Base-by-base conservation (phyloP, 2,888 invertebrate species). In the Tachina grossa region DNA sequence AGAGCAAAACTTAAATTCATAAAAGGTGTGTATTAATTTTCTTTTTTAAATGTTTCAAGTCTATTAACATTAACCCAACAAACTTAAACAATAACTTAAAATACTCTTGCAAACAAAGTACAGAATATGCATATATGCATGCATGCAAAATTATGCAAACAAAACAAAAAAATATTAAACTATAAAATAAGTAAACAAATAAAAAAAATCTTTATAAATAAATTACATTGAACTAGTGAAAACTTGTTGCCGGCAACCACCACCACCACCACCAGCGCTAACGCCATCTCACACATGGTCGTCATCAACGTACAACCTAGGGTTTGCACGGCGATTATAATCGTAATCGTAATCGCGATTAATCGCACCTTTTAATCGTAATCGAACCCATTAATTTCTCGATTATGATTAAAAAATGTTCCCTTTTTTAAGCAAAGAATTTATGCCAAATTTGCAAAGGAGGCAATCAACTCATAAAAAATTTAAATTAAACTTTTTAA, bases 161-260 rank as follows among this genome's bases (percentile, higher is more conserved):
- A 47, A 39, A 57, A 65, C 57, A 45, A 0, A 51, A n/a, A 53
- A 53, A 47, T 31, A 31, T 31, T 31, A 55, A 47, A 13, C 19
- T 9, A 69, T n/a, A 61, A 53, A 47, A 9, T 41, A 47, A 55
- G 6, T 31, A 31, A 53, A 53, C 19, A 84, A 76, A 59, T 57
- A 65, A 66, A 19, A 71, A 71, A 76, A 65, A 53, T 49, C 3
- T 45, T 53, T 13, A 59, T 39, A 47, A 63, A 76, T 69, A 83
- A 72, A 45, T 81, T 85, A 41, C 71, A 84, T 72, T 80, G 81
- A 83, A 72, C 66, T 74, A 74, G 81, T 72, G 86, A 77, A 80
- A 84, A 84, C 80, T 84, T 74, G 80, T 77, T 80, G 69, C 53
- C 65, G 63, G 49, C 53, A 75, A 71, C 43, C 71, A 51, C 55